These are phyloP conservation scores for Spatulosminthurus flaviceps DNA, from an alignment of 2,888 invertebrate species.

Conservation along the genomic window DNA sequence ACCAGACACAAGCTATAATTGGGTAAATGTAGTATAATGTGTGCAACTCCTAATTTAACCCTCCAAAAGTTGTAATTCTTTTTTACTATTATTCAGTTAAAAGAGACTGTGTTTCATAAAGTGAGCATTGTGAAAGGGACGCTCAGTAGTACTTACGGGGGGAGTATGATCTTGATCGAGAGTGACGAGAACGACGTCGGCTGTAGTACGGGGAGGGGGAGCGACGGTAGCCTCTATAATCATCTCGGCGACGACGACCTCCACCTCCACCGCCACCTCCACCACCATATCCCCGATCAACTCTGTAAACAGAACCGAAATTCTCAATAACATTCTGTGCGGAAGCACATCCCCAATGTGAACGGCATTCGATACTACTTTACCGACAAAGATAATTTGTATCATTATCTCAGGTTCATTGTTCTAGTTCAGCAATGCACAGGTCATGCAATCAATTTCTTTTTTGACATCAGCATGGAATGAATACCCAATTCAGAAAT, in stretches of 20 bases:
- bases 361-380: no score
- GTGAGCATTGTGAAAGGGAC: conserved; percentile 20
- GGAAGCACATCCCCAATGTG: no score
- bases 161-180: conserved; percentile 79
- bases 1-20: background rate
- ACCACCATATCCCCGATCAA: conserved; percentile 70
- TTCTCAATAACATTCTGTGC: no score
- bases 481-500: no score
- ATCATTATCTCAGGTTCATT: no score
- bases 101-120: background rate
- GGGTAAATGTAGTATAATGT: background rate
- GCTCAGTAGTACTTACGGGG: conserved; percentile 70
- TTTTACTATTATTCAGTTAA: background rate
- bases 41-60: background rate
- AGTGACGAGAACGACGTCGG: conserved; percentile 73
- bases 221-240: conserved; percentile 66
- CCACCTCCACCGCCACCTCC: conserved; percentile 59
- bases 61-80: conserved; percentile 9
- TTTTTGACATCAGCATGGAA: no score
- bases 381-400: no score
- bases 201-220: conserved; percentile 80
- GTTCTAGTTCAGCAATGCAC: no score
- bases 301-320: conserved; percentile 59
- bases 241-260: conserved; percentile 58
- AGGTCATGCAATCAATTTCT: no score